Evolutionary conservation across 2,113 vertebrate genomes (phyloP), one percentile per base, ranked within the genome.

Genomic region (Diadophis punctatus): DNA sequence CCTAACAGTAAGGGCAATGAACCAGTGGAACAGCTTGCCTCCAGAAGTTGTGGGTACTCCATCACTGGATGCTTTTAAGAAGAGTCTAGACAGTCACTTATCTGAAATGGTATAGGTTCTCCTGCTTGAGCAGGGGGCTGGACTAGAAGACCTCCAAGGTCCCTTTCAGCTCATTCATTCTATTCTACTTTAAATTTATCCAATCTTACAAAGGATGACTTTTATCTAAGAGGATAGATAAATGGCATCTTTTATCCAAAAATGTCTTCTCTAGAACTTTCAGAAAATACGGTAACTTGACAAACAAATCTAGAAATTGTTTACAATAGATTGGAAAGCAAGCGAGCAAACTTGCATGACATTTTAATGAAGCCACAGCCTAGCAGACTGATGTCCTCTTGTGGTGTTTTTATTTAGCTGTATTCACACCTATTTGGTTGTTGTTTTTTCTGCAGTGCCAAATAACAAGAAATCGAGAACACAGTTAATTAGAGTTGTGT

Each of bases 371-470:
- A 34, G 93, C 93, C 27, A 94, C 90, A 87, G 94, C 0, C 1
- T 58, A 53, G 14, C 39, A 90, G 94, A 94, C 56, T 95, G 91
- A 93, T 88, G 88, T 84, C 89, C 74, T 88, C 91, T 91, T 91
- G 93, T 93, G 94, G 94, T 56, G 89, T 10, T 49, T 88, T 94
- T 96, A 92, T 95, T 96, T 93, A 96, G 87, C 86, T 86, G 91
- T 95, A 93, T 95, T 96, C 95, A 92, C 94, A 95, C 93, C 93
- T 95, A 91, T 96, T 96, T 96, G 94, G 23, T 23, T 9, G 23
- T 4, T 4, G 16, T 94, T 95, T 90, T 56, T 23, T 86, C 95
- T 92, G 88, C 86, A 92, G 94, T 93, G 87, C 93, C 91, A 94
- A 95, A 94, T 95, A 91, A 95, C 60, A n/a, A 90, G 94, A 94